phyloP scores from a whole-genome alignment of 2,797 vertebrate species.

The Erithacus rubecula region DNA sequence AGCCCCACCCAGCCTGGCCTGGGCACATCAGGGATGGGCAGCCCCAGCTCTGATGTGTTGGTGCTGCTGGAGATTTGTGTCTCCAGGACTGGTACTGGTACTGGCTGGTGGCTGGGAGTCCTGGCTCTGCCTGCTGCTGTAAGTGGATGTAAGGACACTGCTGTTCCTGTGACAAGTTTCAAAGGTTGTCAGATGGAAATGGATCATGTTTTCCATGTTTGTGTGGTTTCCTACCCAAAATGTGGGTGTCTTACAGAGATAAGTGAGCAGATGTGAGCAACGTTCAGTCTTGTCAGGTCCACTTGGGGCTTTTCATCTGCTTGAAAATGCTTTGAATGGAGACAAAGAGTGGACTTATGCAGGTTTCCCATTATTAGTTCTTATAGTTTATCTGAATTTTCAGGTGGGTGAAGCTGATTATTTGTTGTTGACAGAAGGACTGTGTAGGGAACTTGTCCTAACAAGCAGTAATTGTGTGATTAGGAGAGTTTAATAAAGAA shows the following conservation, averaged over 20 bases:
- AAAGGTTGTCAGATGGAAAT: background rate
- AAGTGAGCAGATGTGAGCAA: background rate
- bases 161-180: background rate
- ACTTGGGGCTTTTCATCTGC: background rate
- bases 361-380: background rate
- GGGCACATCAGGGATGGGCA: background rate
- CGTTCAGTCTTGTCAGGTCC: background rate
- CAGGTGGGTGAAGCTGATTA: constrained; percentile 71
- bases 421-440: constrained; percentile 71
- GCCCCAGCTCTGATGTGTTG: background rate
- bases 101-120: accelerated
- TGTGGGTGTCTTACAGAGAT: background rate
- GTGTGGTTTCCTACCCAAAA: background rate
- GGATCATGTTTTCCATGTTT: background rate
- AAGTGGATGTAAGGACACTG: background rate
- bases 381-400: constrained; percentile 40
- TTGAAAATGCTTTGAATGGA: background rate
- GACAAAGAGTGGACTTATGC: constrained; percentile 53
- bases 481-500: constrained; percentile 65
- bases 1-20: background rate
- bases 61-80: background rate
- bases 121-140: background rate
- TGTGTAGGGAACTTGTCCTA: constrained; percentile 56
- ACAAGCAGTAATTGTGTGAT: constrained; percentile 74
- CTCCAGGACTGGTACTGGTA: background rate